Evolutionary conservation across 2,113 vertebrate species (phyloP).

Genomic region (Climacteris rufus): DNA sequence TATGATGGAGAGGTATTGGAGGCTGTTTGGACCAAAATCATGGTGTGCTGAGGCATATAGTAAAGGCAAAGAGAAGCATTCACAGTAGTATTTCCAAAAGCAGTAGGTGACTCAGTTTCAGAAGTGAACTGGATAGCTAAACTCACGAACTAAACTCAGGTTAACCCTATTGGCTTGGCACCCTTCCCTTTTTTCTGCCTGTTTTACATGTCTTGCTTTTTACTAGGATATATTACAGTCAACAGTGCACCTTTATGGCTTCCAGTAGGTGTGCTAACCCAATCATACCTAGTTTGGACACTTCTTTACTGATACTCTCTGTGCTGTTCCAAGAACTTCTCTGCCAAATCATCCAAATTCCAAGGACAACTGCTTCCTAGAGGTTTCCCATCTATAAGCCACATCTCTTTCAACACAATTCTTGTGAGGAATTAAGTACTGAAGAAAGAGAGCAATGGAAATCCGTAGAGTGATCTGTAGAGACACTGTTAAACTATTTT

Average conservation of each 20-base stretch:
- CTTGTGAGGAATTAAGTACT: not conserved
- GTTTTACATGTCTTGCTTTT: not conserved
- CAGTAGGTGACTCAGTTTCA: not conserved
- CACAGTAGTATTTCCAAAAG: not conserved
- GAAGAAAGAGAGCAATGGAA: not conserved
- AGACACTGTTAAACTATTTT: not conserved
- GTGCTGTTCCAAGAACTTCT: not conserved
- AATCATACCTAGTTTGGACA: not conserved
- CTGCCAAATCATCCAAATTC: not conserved
- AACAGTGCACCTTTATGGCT: not conserved
- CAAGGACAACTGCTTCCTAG: not conserved
- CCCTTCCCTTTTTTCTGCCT: not conserved
- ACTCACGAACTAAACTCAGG: not conserved
- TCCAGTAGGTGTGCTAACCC: not conserved
- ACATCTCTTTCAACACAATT: not conserved
- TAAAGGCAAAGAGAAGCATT: not conserved
- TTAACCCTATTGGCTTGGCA: not conserved
- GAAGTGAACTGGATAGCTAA: not conserved
- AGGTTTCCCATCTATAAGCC: not conserved
- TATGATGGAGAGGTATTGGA: not conserved
- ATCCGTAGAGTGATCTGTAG: not conserved
- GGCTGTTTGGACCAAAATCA: not conserved
- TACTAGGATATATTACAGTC: not conserved
- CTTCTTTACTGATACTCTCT: not conserved
- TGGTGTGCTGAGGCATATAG: not conserved